These are phyloP conservation scores for Cyaniris semiargus DNA, from an alignment of 2,888 invertebrate species.

Conservation along the genomic window DNA sequence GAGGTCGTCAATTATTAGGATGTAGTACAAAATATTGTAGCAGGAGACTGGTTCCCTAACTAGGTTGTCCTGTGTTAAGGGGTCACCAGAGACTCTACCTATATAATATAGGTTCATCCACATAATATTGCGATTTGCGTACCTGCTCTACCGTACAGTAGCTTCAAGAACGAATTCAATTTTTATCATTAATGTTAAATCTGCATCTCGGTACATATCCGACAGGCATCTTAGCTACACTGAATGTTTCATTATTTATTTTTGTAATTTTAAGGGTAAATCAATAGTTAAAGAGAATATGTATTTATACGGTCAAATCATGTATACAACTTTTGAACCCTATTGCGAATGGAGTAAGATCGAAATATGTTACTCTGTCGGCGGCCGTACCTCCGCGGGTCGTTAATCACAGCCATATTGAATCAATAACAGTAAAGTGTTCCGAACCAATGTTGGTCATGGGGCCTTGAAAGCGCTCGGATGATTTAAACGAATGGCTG, in stretches of 20 bases:
- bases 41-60: no score
- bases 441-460: conserved; percentile 36
- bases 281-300: not conserved
- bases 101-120: no score
- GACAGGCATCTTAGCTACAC: not conserved
- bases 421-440: conserved; percentile 38
- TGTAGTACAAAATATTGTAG: no score
- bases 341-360: not conserved
- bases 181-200: no score
- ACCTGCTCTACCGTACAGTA: no score
- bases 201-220: not conserved
- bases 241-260: not conserved
- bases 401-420: conserved; percentile 28
- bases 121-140: no score
- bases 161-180: no score
- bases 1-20: no score
- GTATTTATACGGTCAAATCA: not conserved
- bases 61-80: no score
- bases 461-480: conserved; percentile 36
- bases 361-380: not conserved
- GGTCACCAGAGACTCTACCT: no score
- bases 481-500: conserved; percentile 37
- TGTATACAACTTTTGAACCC: not conserved
- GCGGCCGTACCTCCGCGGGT: conserved; percentile 30
- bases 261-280: not conserved